Percentiles rank a stretch among this genome's conserved stretches.
Evolutionary conservation across 2,113 vertebrate species (phyloP).

Genomic region (Ameiurus melas): DNA sequence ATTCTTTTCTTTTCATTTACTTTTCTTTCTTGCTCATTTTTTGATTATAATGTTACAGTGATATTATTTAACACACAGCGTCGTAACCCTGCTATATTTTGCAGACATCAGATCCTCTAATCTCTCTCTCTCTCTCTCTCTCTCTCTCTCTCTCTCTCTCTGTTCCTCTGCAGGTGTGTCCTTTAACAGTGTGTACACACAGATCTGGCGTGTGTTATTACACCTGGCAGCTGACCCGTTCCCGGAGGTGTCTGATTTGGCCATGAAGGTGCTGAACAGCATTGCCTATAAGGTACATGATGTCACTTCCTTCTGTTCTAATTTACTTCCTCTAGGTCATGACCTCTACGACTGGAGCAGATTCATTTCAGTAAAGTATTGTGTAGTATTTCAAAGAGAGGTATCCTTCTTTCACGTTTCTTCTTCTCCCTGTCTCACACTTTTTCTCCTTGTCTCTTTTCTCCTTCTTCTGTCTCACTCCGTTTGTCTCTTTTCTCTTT

Average conservation of each 20-base stretch:
- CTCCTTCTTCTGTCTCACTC: too few relatives aligned
- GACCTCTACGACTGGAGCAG: not conserved
- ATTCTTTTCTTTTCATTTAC: not conserved
- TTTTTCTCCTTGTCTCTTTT: too few relatives aligned
- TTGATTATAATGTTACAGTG: not conserved
- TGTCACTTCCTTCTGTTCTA: not conserved
- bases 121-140: not conserved
- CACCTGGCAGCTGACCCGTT: conserved; percentile 95
- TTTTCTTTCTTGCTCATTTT: not conserved
- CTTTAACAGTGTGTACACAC: conserved; percentile 98
- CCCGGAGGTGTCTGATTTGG: conserved; percentile 92
- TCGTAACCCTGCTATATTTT: not conserved
- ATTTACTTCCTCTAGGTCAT: not conserved
- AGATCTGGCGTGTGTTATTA: conserved; percentile 94
- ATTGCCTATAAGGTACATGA: conserved; percentile 74
- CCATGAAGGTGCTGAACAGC: conserved; percentile 97
- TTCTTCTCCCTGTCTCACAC: too few relatives aligned
- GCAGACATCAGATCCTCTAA: not conserved
- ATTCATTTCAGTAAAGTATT: not conserved
- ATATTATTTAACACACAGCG: not conserved
- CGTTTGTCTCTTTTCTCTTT: too few relatives aligned
- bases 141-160: not conserved
- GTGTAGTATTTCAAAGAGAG: not conserved
- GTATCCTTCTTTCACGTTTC: not conserved
- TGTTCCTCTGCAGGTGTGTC: conserved; percentile 80